Conservation (phyloP, 2,888 invertebrate species). For the Opisthograptis luteolata region DNA sequence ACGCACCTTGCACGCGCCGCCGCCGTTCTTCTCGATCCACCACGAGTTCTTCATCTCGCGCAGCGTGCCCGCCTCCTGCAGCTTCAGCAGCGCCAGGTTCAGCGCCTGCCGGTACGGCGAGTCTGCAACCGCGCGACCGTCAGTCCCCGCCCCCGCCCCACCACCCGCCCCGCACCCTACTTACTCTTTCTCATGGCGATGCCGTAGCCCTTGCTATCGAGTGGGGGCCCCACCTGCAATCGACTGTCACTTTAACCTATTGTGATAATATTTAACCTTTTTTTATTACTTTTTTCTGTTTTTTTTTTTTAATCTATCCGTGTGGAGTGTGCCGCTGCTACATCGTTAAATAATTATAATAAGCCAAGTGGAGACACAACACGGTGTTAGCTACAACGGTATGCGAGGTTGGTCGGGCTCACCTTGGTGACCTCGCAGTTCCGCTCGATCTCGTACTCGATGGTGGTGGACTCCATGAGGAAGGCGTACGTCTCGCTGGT, state of each 20-base stretch:
- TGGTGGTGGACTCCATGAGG: slow-evolving; percentile 94
- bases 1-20: slow-evolving; percentile 87
- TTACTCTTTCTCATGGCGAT: slow-evolving; percentile 92
- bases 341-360: too few species aligned
- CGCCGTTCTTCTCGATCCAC: slow-evolving; percentile 94
- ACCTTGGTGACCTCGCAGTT: slow-evolving; percentile 89
- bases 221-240: slow-evolving; percentile 86
- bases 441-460: slow-evolving; percentile 92
- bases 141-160: background rate
- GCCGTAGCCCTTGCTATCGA: slow-evolving; percentile 94
- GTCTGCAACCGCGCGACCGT: slow-evolving; percentile 65
- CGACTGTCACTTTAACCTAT: background rate
- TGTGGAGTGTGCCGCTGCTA: too few species aligned
- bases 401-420: too few species aligned
- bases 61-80: slow-evolving; percentile 93
- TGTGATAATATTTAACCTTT: too few species aligned
- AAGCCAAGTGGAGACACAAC: too few species aligned
- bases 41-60: slow-evolving; percentile 92
- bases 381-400: too few species aligned
- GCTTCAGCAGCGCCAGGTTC: slow-evolving; percentile 91
- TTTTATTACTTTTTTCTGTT: too few species aligned
- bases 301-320: too few species aligned
- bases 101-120: slow-evolving; percentile 90
- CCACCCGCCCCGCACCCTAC: slow-evolving; percentile 24
- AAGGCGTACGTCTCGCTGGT: slow-evolving; percentile 87